Evolutionary conservation across 2,113 vertebrate species (phyloP).

Genomic region (Gnathonemus echidnorhynchus): DNA sequence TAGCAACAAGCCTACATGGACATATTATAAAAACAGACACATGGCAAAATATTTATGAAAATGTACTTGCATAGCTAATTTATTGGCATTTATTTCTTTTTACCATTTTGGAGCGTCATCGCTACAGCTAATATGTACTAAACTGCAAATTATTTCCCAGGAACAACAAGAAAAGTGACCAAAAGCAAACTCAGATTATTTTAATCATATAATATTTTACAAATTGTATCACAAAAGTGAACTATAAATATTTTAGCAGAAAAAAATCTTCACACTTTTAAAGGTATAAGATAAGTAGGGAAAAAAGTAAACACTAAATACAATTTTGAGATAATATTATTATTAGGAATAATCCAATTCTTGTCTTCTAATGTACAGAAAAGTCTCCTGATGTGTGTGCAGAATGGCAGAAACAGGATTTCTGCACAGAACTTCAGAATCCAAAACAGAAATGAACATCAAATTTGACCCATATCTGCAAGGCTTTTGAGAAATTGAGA

Average conservation of each 20-base stretch:
- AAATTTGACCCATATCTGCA: not conserved
- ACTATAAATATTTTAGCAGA: not conserved
- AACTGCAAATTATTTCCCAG: not conserved
- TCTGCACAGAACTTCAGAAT: not conserved
- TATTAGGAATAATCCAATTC: not conserved
- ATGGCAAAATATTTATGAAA: constrained; percentile 68
- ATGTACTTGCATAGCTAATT: constrained; percentile 7
- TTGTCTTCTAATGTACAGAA: not conserved
- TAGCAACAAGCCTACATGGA: constrained; percentile 70
- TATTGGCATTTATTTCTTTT: not conserved
- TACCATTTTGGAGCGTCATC: not conserved
- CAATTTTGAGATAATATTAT: not conserved
- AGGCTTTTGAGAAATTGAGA: not conserved
- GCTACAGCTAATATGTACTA: not conserved
- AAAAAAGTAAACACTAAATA: not conserved
- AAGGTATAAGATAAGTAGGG: not conserved
- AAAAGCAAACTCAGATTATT: not conserved
- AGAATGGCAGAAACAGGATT: not conserved
- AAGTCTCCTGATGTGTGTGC: not conserved
- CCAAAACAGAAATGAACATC: not conserved
- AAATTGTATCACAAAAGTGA: not conserved
- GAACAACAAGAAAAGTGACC: not conserved
- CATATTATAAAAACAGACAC: constrained; percentile 57
- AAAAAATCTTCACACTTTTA: not conserved
- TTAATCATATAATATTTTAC: not conserved